Evolutionary conservation across 2,797 vertebrate species (phyloP).

Genomic region (Chelmon rostratus): DNA sequence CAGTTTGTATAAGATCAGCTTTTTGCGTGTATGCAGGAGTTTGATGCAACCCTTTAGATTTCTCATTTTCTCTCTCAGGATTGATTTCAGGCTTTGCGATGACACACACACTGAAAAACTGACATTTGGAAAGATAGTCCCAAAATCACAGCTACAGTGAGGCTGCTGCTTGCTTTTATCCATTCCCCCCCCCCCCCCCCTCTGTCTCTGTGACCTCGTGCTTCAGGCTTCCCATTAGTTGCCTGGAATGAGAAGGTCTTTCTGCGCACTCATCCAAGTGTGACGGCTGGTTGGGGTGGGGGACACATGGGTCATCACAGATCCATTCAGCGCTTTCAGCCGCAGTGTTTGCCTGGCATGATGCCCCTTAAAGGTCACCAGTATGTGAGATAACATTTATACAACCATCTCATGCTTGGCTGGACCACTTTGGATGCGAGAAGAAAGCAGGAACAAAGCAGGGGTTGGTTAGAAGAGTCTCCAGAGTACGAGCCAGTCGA

Average conservation of each 20-base stretch:
- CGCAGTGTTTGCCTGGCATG: conserved; percentile 52
- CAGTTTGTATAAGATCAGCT: not conserved
- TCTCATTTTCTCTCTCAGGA: conserved; percentile 42
- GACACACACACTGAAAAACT: conserved; percentile 15
- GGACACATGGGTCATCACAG: conserved; percentile 59
- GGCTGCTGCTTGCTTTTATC: conserved; percentile 4
- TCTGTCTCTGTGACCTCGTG: conserved; percentile 49
- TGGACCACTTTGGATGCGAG: conserved; percentile 41
- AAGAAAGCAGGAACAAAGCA: conserved; percentile 21
- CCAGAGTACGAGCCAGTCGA: conserved; percentile 13
- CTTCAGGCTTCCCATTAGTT: conserved; percentile 57
- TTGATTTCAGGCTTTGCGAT: conserved; percentile 44
- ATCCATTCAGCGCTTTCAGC: conserved; percentile 69
- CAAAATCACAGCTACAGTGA: conserved; percentile 18
- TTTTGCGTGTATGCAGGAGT: conserved; percentile 5
- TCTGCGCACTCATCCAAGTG: conserved; percentile 68
- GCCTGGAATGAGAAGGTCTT: conserved; percentile 62
- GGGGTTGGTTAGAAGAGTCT: conserved; percentile 10
- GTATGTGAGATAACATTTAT: conserved; percentile 74
- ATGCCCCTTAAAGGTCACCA: conserved; percentile 65
- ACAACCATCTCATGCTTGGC: conserved; percentile 66
- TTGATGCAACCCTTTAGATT: not conserved
- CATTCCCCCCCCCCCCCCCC: conserved; percentile 13
- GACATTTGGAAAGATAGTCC: conserved; percentile 38
- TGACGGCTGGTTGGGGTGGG: conserved; percentile 55